Base-by-base conservation (phyloP, 2,113 vertebrate species). In the Halichoerus grypus region DNA sequence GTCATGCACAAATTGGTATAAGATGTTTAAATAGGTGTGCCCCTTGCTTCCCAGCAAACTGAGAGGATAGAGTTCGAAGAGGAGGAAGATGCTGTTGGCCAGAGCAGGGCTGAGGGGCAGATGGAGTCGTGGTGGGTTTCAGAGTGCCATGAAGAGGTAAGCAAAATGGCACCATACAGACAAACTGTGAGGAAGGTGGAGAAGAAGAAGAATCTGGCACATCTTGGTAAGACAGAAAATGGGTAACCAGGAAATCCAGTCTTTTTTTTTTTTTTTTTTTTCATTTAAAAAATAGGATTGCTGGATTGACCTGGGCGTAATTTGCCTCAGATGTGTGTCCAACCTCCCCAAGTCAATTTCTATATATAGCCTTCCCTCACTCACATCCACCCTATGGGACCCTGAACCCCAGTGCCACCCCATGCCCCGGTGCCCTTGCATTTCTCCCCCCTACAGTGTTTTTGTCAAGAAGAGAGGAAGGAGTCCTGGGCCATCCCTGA, bases 341-440 rank as follows among this genome's bases (percentile, higher is more conserved):
- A 63, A 2, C 39, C 24, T 82, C 9, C 33, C 13, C 33, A 36
- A 24, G 55, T 24, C 14, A 67, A 10, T 24, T n/a, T 53, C 33
- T n/a, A 11, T 4, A 14, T 14, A 33, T 6, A 33, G 26, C 24
- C 85, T 84, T 28, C 42, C 31, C 28, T 8, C 10, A 36, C 36
- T 57, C 42, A 57, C 1, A 42, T 2, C 51, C n/a, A 5, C 46
- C 42, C 2, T 0, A 0, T 0, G 12, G n/a, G 36, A 6, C 19
- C 31, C 11, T 3, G 5, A 67, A 5, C 7, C 22, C 49, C 53
- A n/a, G 7, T n/a, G 49, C 22, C 12, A 22, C 3, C 19, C 76
- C 10, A 11, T 3, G 1, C 19, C 74, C 28, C 22, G 13, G 33
- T 53, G 15, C 8, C 53, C 28, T n/a, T 21, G 19, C 42, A 3